Evolutionary conservation across 1,140 invertebrate species (phyloP).

Genomic region (Drosophila ananassae): DNA sequence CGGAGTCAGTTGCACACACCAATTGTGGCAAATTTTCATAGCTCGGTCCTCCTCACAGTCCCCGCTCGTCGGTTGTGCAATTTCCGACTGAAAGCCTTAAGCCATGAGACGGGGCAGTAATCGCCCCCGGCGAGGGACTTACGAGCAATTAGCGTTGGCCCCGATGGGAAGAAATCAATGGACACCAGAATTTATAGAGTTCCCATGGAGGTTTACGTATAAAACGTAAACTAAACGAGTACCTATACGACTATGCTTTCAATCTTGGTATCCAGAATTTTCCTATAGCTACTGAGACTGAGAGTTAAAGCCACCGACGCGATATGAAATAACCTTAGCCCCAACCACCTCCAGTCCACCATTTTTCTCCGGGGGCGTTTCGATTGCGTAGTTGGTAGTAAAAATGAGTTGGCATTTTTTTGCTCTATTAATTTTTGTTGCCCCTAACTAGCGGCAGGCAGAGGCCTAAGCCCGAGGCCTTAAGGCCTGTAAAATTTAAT

Average conservation of each 20-base stretch:
- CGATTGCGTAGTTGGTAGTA: constrained; percentile 24
- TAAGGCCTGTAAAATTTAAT: constrained; percentile 74
- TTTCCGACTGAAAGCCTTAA: constrained; percentile 1
- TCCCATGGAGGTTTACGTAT: background rate
- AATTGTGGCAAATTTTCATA: constrained; percentile 71
- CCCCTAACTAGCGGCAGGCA: constrained; percentile 34
- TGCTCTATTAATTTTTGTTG: constrained; percentile 79
- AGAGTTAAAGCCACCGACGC: background rate
- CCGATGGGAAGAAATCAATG: constrained; percentile 6
- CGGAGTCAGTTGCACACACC: constrained; percentile 38
- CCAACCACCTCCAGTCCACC: background rate
- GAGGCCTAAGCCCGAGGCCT: constrained; percentile 39
- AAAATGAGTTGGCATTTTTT: constrained; percentile 71
- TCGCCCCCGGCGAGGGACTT: constrained; percentile 17
- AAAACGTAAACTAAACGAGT: too few species aligned
- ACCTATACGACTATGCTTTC: too few species aligned
- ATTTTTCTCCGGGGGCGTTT: background rate
- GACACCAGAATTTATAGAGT: background rate
- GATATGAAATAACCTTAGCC: background rate
- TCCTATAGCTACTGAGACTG: background rate
- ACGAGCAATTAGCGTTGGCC: constrained; percentile 54
- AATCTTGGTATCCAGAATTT: background rate
- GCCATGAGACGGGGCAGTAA: background rate
- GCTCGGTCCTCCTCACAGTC: constrained; percentile 19
- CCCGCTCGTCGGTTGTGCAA: background rate